These are phyloP conservation scores for Cosmorhoe ocellata DNA, from an alignment of 2,888 invertebrate genomes.

Conservation along the genomic window DNA sequence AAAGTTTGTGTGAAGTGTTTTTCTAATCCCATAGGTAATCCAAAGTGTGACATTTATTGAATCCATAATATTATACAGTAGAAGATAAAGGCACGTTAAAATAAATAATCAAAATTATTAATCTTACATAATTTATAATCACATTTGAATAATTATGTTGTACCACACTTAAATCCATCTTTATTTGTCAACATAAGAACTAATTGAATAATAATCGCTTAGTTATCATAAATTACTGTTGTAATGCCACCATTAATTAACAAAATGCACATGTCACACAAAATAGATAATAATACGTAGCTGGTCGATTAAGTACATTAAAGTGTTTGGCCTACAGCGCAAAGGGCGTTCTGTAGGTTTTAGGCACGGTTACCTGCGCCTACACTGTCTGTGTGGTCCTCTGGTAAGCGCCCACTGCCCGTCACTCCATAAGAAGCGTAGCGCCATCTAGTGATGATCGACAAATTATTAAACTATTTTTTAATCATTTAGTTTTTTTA, in stretches of 20 bases:
- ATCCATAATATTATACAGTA: no score
- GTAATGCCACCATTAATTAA: slow-evolving; percentile 31
- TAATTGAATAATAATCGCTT: slow-evolving; percentile 24
- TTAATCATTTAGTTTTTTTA: background rate
- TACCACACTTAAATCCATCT: slow-evolving; percentile 16
- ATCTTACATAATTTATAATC: background rate
- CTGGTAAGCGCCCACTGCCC: slow-evolving; percentile 3
- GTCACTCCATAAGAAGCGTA: slow-evolving; percentile 2
- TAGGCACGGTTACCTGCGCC: slow-evolving; percentile 29
- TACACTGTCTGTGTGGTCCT: slow-evolving; percentile 32
- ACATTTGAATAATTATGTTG: slow-evolving; percentile 12
- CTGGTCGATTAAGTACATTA: slow-evolving; percentile 25
- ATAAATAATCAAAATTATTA: no score
- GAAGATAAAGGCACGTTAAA: no score
- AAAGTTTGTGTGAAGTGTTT: no score
- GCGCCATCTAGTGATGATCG: slow-evolving; percentile 22
- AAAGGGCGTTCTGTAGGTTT: slow-evolving; percentile 29
- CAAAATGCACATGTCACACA: slow-evolving; percentile 20
- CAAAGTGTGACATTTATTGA: no score
- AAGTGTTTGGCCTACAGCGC: slow-evolving; percentile 25
- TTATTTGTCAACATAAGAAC: slow-evolving; percentile 22
- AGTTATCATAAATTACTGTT: slow-evolving; percentile 34
- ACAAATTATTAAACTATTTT: background rate
- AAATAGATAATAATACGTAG: slow-evolving; percentile 10
- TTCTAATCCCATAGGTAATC: no score